phyloP scores from a whole-genome alignment of 2,113 vertebrate genomes.

The Ellobius talpinus region DNA sequence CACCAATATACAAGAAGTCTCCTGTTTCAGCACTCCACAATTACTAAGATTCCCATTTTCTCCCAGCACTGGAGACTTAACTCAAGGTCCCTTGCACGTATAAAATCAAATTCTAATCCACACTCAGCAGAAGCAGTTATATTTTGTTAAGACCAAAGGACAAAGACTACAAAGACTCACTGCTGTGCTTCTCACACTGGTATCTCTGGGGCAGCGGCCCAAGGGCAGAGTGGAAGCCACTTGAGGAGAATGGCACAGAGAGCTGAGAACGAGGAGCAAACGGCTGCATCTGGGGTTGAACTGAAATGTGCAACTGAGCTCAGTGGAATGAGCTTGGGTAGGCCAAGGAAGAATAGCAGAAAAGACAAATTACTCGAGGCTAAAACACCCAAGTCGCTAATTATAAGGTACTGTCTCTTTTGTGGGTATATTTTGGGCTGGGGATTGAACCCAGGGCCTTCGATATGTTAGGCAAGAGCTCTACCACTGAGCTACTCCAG shows the following conservation, averaged over 20 bases:
- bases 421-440: too few relatives aligned
- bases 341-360: background rate
- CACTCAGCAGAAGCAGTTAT: background rate
- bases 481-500: background rate
- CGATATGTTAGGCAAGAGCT: background rate
- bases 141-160: constrained; percentile 1
- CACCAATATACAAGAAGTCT: background rate
- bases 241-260: background rate
- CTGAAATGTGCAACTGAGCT: background rate
- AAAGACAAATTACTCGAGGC: background rate
- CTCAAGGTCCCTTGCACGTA: background rate
- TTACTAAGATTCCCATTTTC: background rate
- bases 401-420: background rate
- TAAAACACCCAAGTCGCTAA: background rate
- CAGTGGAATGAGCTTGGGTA: background rate
- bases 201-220: background rate
- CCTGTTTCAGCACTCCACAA: background rate
- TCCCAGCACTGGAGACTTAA: background rate
- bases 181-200: background rate
- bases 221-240: background rate
- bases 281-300: background rate
- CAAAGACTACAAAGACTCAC: background rate
- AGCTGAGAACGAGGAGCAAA: background rate
- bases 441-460: background rate
- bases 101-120: constrained; percentile 37